Evolutionary conservation across 2,113 vertebrate genomes (phyloP), one percentile per base, ranked within the genome.

Genomic region (Aramus guarauna): DNA sequence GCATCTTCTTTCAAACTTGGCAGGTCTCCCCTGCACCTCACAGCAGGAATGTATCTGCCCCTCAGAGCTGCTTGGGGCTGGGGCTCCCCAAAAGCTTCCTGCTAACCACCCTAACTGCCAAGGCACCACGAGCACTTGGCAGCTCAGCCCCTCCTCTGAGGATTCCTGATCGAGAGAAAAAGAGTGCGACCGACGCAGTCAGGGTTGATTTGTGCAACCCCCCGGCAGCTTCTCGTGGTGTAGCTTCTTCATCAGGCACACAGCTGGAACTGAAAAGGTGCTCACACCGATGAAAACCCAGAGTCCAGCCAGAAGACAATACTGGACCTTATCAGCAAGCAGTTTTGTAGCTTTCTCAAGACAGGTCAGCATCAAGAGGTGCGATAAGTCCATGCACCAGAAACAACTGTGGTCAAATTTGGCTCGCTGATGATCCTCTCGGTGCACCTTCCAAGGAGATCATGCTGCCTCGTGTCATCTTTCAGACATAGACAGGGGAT

Each of bases 181-280:
- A 68, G 2, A 12, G 3, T 0, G 0, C 0, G 0, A 39, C 17
- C 11, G 0, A 20, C 3, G 24, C 36, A 26, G 23, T 32, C 66
- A 58, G 37, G 29, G 32, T 8, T 53, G 41, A 85, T 39, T 27
- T 36, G 7, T 2, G 16, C 9, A 85, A 66, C 2, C 23, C 15
- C 15, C 24, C 16, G 23, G 34, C 47, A 73, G 71, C 12, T 36
- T 64, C 59, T 26, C 4, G 0, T 17, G 29, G 50, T 2, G 16
- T 5, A 41, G 47, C 47, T 88, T 32, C 69, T 62, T 32, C 52
- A 39, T 17, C 73, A 52, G 32, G 52, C 17, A 27, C 0, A 20
- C 14, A 15, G 29, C 43, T 63, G n/a, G 69, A 87, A 78, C 36
- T 23, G 53, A 52, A 55, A 59, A 76, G 11, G 66, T 83, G 74